These are phyloP conservation scores for Phoebastria nigripes DNA, from an alignment of 2,797 vertebrate species.

Conservation along the genomic window DNA sequence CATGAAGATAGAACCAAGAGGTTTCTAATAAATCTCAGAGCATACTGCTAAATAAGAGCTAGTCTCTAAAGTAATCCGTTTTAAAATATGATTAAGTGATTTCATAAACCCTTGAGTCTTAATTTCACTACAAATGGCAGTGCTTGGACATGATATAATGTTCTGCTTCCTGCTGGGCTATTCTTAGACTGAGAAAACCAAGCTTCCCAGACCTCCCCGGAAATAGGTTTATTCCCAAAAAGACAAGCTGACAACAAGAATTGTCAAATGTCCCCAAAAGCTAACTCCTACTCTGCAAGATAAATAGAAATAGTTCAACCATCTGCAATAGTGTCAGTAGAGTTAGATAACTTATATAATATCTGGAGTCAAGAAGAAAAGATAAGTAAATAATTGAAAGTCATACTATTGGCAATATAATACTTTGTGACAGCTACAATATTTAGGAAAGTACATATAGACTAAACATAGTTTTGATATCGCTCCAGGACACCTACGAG, in stretches of 20 bases:
- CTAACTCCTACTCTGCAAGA: not conserved
- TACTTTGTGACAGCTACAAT: not conserved
- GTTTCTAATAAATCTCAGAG: not conserved
- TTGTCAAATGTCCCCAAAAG: not conserved
- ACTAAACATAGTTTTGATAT: not conserved
- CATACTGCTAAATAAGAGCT: not conserved
- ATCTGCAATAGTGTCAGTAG: not conserved
- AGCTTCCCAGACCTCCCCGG: not conserved
- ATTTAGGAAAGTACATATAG: not conserved
- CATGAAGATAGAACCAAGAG: not conserved
- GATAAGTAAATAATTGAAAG: not conserved
- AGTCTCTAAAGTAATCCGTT: not conserved
- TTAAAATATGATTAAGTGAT: not conserved
- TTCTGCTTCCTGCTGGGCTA: conserved; percentile 8
- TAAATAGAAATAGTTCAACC: not conserved
- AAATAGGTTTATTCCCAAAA: not conserved
- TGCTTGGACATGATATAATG: not conserved
- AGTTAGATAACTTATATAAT: not conserved
- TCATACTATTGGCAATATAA: not conserved
- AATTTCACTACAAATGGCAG: not conserved
- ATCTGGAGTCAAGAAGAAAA: not conserved
- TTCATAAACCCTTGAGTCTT: not conserved
- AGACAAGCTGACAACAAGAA: not conserved
- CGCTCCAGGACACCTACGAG: not conserved
- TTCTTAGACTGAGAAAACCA: not conserved